Evolutionary conservation across 2,888 invertebrate species (phyloP).

Genomic region (Hylaea fasciaria): DNA sequence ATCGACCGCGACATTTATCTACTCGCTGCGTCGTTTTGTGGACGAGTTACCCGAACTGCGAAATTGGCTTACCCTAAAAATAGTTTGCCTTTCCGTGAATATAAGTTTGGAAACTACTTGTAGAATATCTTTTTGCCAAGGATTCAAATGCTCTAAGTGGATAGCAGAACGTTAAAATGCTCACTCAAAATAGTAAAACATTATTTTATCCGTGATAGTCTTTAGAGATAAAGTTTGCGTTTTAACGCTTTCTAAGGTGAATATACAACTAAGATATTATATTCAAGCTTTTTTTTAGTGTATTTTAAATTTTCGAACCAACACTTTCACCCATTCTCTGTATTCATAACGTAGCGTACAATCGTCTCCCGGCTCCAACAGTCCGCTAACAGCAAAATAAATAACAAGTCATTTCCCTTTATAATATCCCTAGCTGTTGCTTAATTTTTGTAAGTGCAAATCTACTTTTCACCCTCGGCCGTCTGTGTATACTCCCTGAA

Average conservation of each 20-base stretch:
- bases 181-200: conserved; percentile 11
- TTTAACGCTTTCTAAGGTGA: too few relatives aligned
- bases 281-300: too few relatives aligned
- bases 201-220: too few relatives aligned
- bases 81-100: conserved; percentile 34
- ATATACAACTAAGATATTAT: too few relatives aligned
- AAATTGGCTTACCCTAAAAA: conserved; percentile 40
- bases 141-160: conserved; percentile 36
- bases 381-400: conserved; percentile 26
- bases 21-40: conserved; percentile 32
- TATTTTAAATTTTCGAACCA: too few relatives aligned
- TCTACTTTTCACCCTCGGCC: conserved; percentile 74
- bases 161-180: conserved; percentile 25
- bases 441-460: conserved; percentile 80
- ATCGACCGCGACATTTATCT: conserved; percentile 37
- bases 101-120: conserved; percentile 37
- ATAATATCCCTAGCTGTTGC: conserved; percentile 49
- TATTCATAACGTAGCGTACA: too few relatives aligned
- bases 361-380: conserved; percentile 11
- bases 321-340: too few relatives aligned
- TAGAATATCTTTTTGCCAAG: conserved; percentile 29
- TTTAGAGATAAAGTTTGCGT: too few relatives aligned
- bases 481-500: conserved; percentile 59
- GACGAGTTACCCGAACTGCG: conserved; percentile 34
- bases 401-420: conserved; percentile 32